Evolutionary conservation across 1,140 invertebrate genomes (phyloP), one percentile per base, ranked within the genome.

Genomic region (Temnothorax curvispinosus): DNA sequence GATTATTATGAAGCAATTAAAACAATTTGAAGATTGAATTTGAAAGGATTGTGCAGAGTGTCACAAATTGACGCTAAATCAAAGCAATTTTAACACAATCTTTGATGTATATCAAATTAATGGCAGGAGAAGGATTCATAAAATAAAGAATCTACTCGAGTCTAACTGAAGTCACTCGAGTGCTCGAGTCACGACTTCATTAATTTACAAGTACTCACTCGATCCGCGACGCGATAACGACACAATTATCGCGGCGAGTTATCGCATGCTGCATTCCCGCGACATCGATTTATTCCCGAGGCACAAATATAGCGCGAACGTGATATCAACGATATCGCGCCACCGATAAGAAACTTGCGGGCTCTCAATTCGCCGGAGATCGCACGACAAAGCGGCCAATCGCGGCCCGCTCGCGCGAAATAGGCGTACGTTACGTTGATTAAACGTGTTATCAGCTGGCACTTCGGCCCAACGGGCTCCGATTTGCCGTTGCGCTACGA

Each of bases 371-470:
- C 54, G 69, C 69, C 69, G 69, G 27, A 75, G 80, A 84, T 84
- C 54, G 80, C 54, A 74, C 80, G 80, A 84, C 80, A 62, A 84
- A 74, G n/a, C 69, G 80, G 13, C 80, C 80, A 84, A 84, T 76
- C 88, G 77, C 77, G 60, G 76, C 64, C 69, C 69, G 88, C 76
- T 78, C 64, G 76, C 58, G 85, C 60, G 35, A 77, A 84, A 84
- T 84, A 74, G 80, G 69, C 80, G 80, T 74, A 84, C 32, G 80
- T 74, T 84, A 82, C 80, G 80, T 84, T 84, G 80, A 84, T 84
- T 84, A 84, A 84, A 75, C 44, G 54, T 32, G 80, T 84, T 84
- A 84, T 84, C 80, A 38, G 80, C 38, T 13, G 44, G 11, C 69
- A 75, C 47, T 74, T 75, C 69, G 54, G 18, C 67, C 13, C 80